A percentile compares a stretch with the other conserved stretches of the same genome.
Evolutionary conservation across 2,113 vertebrate genomes (phyloP).

Genomic region (Bufo bufo): DNA sequence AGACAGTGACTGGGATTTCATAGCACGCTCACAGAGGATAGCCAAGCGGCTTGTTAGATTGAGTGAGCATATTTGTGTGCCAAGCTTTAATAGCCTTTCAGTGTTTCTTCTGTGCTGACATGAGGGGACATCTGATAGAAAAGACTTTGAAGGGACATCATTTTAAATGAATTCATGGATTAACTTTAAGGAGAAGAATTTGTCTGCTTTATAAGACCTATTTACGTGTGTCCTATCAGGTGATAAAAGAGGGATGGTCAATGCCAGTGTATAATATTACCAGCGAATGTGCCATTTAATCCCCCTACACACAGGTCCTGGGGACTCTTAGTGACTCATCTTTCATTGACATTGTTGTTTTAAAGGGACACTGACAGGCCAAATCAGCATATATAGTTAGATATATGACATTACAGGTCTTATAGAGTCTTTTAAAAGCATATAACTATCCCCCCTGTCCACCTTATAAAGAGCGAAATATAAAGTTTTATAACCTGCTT

Average conservation of each 20-base stretch:
- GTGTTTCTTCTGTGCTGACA: not conserved
- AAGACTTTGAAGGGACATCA: not conserved
- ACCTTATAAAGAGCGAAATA: too few relatives aligned
- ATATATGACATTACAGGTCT: too few relatives aligned
- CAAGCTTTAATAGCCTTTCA: conserved; percentile 6
- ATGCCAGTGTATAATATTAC: not conserved
- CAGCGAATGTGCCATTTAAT: not conserved
- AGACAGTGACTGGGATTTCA: conserved; percentile 35
- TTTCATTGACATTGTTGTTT: too few relatives aligned
- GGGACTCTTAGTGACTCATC: too few relatives aligned
- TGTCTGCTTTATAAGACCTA: not conserved
- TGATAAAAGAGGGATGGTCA: not conserved
- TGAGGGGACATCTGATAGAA: not conserved
- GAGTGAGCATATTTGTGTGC: conserved; percentile 11
- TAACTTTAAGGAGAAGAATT: not conserved
- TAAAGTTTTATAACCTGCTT: too few relatives aligned
- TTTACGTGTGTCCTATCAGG: not conserved
- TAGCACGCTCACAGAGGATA: not conserved
- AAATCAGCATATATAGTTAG: too few relatives aligned
- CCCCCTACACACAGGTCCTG: not conserved
- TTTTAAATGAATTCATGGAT: not conserved
- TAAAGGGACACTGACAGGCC: too few relatives aligned
- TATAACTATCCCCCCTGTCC: too few relatives aligned
- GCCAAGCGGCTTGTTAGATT: conserved; percentile 20
- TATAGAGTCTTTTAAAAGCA: too few relatives aligned